Conservation (phyloP, 2,113 vertebrate species). For the Charadrius vociferus region DNA sequence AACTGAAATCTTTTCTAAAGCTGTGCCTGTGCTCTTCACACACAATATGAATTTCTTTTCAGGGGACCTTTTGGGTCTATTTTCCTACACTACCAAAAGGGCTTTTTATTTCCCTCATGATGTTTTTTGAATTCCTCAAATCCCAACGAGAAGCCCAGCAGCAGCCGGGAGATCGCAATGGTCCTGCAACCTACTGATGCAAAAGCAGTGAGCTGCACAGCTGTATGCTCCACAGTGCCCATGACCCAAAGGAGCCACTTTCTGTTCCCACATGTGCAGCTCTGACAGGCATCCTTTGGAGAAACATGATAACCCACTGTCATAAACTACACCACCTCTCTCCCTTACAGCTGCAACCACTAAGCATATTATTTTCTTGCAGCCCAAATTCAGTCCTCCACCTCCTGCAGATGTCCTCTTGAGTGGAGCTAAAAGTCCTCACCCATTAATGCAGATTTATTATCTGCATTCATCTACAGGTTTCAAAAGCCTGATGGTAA, state of each 20-base stretch:
- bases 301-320: not conserved
- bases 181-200: not conserved
- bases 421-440: not conserved
- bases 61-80: not conserved
- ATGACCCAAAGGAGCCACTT: not conserved
- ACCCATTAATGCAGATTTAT: not conserved
- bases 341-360: not conserved
- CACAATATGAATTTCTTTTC: not conserved
- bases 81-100: not conserved
- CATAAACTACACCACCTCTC: not conserved
- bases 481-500: not conserved
- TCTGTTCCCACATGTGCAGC: accelerated
- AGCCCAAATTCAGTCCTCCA: not conserved
- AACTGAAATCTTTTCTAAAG: not conserved
- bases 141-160: not conserved
- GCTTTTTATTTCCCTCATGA: not conserved
- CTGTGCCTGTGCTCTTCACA: not conserved
- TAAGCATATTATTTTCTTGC: not conserved
- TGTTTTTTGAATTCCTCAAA: not conserved
- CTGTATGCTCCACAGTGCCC: no score
- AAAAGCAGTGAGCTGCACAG: not conserved
- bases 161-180: not conserved
- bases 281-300: not conserved
- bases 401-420: not conserved
- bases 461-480: not conserved